Evolutionary conservation across 2,113 vertebrate species (phyloP).

Genomic region (Malurus cyaneus): DNA sequence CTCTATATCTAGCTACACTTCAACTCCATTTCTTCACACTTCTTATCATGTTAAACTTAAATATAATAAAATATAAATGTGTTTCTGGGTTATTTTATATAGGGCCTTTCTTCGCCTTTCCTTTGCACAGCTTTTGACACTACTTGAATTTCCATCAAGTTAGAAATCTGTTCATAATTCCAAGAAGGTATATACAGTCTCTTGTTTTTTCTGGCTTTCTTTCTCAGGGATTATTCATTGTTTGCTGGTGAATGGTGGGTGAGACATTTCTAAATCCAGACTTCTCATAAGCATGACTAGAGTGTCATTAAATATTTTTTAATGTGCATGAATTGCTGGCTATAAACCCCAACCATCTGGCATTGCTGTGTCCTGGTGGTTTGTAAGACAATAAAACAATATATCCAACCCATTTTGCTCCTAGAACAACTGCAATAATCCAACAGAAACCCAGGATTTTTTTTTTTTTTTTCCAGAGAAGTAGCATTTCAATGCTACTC

Average conservation of each 20-base stretch:
- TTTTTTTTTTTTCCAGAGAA: not conserved
- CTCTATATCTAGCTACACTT: slow-evolving; percentile 12
- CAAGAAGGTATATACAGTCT: slow-evolving; percentile 32
- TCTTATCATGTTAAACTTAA: slow-evolving; percentile 26
- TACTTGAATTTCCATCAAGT: slow-evolving; percentile 41
- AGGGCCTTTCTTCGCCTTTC: slow-evolving; percentile 16
- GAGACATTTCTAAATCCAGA: slow-evolving; percentile 43
- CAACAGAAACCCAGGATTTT: not conserved
- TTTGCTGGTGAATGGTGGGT: slow-evolving; percentile 39
- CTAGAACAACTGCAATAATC: not conserved
- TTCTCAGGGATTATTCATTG: slow-evolving; percentile 30
- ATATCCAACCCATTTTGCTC: not conserved
- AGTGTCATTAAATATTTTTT: slow-evolving; percentile 39
- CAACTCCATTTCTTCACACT: slow-evolving; percentile 36
- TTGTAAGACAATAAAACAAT: slow-evolving; percentile 10
- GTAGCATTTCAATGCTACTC: not conserved
- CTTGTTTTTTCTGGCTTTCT: slow-evolving; percentile 34
- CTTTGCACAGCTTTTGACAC: slow-evolving; percentile 19
- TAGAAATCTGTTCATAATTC: slow-evolving; percentile 42
- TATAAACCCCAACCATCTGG: slow-evolving; percentile 33
- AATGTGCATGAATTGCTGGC: not conserved
- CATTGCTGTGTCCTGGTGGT: not conserved
- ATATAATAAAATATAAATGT: not conserved
- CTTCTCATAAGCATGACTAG: slow-evolving; percentile 11
- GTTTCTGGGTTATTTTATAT: slow-evolving; percentile 9